Conservation (phyloP, 2,797 vertebrate genomes). For the Gallirallus australis region DNA sequence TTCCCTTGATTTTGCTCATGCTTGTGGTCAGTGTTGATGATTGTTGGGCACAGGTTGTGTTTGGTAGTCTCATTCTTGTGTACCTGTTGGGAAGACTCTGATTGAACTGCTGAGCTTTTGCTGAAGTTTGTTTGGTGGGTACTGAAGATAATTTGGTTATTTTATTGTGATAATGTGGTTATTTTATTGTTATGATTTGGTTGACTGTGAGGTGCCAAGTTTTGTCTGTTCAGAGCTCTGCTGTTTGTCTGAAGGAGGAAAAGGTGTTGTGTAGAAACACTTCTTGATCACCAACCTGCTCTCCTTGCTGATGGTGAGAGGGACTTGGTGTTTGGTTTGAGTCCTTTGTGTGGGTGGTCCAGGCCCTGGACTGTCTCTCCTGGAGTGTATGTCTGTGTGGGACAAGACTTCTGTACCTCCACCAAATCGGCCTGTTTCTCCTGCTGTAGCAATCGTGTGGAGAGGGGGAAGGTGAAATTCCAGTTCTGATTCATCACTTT, state of each 20-base stretch:
- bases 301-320: not conserved
- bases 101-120: not conserved
- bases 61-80: not conserved
- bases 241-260: not conserved
- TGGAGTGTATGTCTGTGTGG: not conserved
- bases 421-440: not conserved
- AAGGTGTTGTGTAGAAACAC: rapidly evolving
- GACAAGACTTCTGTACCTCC: not conserved
- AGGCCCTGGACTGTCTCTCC: not conserved
- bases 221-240: not conserved
- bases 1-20: not conserved
- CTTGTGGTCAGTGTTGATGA: not conserved
- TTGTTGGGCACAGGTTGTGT: not conserved
- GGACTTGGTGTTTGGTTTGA: not conserved
- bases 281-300: not conserved
- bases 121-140: not conserved
- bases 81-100: not conserved
- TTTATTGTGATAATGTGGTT: too few relatives aligned
- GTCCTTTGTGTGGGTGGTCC: not conserved
- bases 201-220: not conserved
- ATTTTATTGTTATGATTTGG: too few relatives aligned
- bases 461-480: conserved; percentile 65
- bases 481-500: conserved; percentile 81
- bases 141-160: not conserved
- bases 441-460: conserved; percentile 10